These are phyloP conservation scores for Diplodus puntazzo DNA, from an alignment of 2,797 vertebrate species.

Conservation along the genomic window DNA sequence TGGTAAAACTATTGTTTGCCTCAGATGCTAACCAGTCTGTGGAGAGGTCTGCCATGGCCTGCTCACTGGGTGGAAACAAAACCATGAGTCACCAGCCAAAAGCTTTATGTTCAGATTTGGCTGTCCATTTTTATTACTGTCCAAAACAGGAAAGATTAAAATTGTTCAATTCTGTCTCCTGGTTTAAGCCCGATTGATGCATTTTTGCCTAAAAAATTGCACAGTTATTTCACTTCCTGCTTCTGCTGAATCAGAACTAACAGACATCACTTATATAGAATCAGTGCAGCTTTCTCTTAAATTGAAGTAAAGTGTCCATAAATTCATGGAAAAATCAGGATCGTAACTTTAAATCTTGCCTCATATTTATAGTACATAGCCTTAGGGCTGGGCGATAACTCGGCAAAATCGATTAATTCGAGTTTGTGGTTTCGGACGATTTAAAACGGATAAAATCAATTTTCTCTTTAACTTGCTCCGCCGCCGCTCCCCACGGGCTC, in stretches of 20 bases:
- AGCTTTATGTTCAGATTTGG: slow-evolving; percentile 2
- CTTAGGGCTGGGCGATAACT: too few species aligned
- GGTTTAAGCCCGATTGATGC: background rate
- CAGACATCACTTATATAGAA: background rate
- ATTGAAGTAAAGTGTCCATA: background rate
- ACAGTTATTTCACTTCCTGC: background rate
- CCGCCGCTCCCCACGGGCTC: too few species aligned
- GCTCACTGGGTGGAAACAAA: background rate
- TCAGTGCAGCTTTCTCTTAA: background rate
- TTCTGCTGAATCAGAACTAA: background rate
- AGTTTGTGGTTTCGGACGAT: too few species aligned
- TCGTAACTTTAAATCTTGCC: background rate
- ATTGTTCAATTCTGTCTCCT: background rate
- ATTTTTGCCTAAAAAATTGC: background rate
- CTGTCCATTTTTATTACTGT: background rate
- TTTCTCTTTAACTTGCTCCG: too few species aligned
- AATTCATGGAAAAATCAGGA: background rate
- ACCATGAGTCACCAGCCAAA: slow-evolving; percentile 9
- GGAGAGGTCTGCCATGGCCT: slow-evolving; percentile 1
- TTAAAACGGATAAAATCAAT: too few species aligned
- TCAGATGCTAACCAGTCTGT: background rate
- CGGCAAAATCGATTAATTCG: too few species aligned
- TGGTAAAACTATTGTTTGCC: background rate
- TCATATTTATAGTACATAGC: background rate
- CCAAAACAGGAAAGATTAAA: slow-evolving; percentile 5